Percentiles rank a stretch among this genome's conserved stretches.
Evolutionary conservation across 1,140 invertebrate genomes (phyloP).

Genomic region (Homalodisca vitripennis): DNA sequence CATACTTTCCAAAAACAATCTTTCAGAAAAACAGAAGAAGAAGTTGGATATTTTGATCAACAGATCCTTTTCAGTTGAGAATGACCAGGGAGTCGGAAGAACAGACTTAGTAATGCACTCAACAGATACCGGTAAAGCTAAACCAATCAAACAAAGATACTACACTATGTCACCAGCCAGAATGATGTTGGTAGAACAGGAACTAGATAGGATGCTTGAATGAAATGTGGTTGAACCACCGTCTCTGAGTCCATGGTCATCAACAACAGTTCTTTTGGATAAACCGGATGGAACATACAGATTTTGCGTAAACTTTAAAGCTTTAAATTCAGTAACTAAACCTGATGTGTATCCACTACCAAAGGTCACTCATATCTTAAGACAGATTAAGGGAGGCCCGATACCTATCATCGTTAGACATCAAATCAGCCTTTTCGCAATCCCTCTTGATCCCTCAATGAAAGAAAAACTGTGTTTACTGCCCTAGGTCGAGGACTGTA

Average conservation of each 20-base stretch:
- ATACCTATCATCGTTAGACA: neutral
- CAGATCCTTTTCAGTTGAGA: neutral
- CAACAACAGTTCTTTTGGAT: neutral
- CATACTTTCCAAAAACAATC: neutral
- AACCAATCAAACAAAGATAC: neutral
- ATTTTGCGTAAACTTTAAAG: neutral
- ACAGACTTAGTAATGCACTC: neutral
- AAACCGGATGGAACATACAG: neutral
- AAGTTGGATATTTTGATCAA: neutral
- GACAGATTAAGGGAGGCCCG: neutral
- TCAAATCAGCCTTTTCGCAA: neutral
- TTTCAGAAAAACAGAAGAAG: neutral
- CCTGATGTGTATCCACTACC: neutral
- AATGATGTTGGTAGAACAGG: neutral
- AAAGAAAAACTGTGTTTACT: conserved; percentile 3
- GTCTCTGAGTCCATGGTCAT: neutral
- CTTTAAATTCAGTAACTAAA: neutral
- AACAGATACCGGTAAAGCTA: neutral
- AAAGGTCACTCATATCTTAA: neutral
- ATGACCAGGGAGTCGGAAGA: neutral
- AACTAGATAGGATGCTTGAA: neutral
- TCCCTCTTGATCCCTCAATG: neutral
- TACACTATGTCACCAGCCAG: neutral
- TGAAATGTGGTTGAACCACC: neutral
- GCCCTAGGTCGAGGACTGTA: neutral